Percentiles rank a stretch among this genome's conserved stretches.
These are phyloP conservation scores for Ctenomys sociabilis DNA, from an alignment of 2,113 vertebrate species.

Conservation along the genomic window DNA sequence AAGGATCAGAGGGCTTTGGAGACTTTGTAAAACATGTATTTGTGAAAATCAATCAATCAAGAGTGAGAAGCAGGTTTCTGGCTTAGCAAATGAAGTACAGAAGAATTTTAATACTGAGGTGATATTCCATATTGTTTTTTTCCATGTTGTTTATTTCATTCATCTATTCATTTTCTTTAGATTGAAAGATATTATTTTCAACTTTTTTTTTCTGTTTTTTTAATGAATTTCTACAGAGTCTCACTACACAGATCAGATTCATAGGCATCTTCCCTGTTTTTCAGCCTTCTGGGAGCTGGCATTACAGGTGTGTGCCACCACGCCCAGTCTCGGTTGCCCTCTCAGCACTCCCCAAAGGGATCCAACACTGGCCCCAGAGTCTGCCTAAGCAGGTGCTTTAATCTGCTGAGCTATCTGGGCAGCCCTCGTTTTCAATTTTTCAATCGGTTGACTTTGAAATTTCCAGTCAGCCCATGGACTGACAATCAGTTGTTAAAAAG, in stretches of 20 bases:
- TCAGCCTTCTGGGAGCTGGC: too few relatives aligned
- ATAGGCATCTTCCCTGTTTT: too few relatives aligned
- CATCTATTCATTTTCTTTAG: neutral
- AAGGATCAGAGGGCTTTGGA: neutral
- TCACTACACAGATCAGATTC: too few relatives aligned
- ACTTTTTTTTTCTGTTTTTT: too few relatives aligned
- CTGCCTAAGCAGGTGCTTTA: too few relatives aligned
- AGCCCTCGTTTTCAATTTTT: neutral
- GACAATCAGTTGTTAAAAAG: neutral
- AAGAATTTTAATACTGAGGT: neutral
- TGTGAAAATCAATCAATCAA: neutral
- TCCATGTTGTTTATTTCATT: neutral
- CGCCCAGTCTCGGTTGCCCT: too few relatives aligned
- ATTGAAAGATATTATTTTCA: neutral
- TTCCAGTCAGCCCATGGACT: neutral
- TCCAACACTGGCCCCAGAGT: too few relatives aligned
- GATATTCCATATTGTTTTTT: neutral
- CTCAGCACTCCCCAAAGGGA: too few relatives aligned
- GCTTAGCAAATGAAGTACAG: neutral
- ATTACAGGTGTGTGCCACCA: too few relatives aligned
- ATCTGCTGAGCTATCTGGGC: too few relatives aligned
- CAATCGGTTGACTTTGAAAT: conserved; percentile 44
- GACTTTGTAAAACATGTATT: neutral
- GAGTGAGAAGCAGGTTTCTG: neutral
- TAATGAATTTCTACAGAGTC: too few relatives aligned